A percentile compares a stretch with the other conserved stretches of the same genome.
These are phyloP conservation scores for Camponotus fellah DNA, from an alignment of 2,888 invertebrate species.

Conservation along the genomic window DNA sequence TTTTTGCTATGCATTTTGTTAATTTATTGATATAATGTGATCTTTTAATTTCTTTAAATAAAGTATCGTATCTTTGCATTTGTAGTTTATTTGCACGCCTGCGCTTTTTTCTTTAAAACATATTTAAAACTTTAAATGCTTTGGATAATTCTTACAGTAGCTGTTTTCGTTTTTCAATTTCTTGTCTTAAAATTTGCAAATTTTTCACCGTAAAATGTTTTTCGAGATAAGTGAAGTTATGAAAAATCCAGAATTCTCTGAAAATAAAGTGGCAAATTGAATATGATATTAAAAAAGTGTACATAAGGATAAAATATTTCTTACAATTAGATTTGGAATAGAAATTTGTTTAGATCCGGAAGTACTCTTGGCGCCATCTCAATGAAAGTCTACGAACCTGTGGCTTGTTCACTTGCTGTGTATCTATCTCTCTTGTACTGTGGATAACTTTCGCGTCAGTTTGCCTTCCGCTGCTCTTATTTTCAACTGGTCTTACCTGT, in stretches of 20 bases:
- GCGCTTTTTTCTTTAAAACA: background rate
- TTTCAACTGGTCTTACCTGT: conserved; percentile 71
- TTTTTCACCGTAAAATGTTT: background rate
- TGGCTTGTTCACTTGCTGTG: conserved; percentile 53
- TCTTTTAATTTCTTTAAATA: background rate
- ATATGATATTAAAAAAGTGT: background rate
- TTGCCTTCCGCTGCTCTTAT: conserved; percentile 77
- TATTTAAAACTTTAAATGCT: background rate
- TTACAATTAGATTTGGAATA: conserved; percentile 5
- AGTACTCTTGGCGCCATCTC: conserved; percentile 78
- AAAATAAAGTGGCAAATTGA: background rate
- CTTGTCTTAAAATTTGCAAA: background rate
- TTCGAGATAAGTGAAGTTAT: background rate
- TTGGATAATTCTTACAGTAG: background rate
- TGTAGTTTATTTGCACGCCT: no score
- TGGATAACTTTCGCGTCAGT: conserved; percentile 73
- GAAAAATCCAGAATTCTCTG: background rate
- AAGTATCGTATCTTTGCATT: background rate
- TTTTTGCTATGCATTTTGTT: background rate
- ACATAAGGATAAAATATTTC: background rate
- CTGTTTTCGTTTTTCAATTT: background rate
- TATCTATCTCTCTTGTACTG: conserved; percentile 69
- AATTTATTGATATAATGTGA: background rate
- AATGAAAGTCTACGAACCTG: conserved; percentile 66
- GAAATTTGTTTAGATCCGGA: conserved; percentile 41